Evolutionary conservation across 2,113 vertebrate genomes (phyloP).

Genomic region (Struthio camelus): DNA sequence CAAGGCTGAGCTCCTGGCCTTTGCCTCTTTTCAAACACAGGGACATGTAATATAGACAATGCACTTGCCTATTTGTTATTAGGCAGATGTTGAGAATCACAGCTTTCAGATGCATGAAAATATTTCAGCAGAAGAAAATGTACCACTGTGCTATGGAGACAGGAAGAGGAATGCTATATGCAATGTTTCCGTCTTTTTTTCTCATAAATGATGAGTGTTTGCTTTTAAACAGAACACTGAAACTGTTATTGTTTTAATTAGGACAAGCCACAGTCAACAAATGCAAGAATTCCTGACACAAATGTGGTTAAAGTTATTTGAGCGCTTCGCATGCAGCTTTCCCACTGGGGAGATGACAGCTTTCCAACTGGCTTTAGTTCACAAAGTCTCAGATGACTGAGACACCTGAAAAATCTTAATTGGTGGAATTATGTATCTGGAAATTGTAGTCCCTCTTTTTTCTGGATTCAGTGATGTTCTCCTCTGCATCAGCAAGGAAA

Average conservation of each 20-base stretch:
- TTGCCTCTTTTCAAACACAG: not conserved
- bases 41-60: not conserved
- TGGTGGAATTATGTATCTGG: not conserved
- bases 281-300: not conserved
- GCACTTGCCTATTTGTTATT: not conserved
- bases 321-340: not conserved
- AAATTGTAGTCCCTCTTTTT: not conserved
- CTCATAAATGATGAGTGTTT: not conserved
- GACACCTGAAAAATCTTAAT: not conserved
- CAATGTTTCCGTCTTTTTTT: not conserved
- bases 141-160: not conserved
- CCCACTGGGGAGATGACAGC: not conserved
- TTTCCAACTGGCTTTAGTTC: not conserved
- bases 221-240: not conserved
- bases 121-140: not conserved
- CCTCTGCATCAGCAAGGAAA: not conserved
- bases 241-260: not conserved
- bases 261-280: not conserved
- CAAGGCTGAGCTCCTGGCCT: not conserved
- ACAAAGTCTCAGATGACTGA: not conserved
- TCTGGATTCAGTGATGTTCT: too few relatives aligned
- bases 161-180: not conserved
- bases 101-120: not conserved
- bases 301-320: slow-evolving; percentile 36
- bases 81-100: not conserved